phyloP scores from a whole-genome alignment of 2,888 invertebrate genomes.

The Tillus elongatus region DNA sequence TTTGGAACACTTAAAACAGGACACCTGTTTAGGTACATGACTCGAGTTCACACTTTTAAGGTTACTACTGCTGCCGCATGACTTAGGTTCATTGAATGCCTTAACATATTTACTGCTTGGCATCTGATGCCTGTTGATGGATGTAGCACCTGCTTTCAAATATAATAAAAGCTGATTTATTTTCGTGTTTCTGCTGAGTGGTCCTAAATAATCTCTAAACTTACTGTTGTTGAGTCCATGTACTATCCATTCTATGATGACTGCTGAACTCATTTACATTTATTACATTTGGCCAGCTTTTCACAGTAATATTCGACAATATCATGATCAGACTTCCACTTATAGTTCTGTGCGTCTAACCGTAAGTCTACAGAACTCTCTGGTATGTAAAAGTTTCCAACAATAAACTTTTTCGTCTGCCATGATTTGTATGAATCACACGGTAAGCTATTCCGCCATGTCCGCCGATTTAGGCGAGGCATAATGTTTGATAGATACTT shows the following conservation, averaged over 20 bases:
- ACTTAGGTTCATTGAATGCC: too few relatives aligned
- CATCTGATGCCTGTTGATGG: too few relatives aligned
- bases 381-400: conserved; percentile 7
- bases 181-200: conserved; percentile 18
- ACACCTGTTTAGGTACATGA: too few relatives aligned
- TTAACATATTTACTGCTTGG: too few relatives aligned
- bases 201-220: too few relatives aligned
- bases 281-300: conserved; percentile 21
- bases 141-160: too few relatives aligned
- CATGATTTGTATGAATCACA: conserved; percentile 8
- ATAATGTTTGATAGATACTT: too few relatives aligned
- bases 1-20: too few relatives aligned
- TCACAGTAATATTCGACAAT: conserved; percentile 22
- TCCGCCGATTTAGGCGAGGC: conserved; percentile 19
- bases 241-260: conserved; percentile 22
- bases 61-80: too few relatives aligned
- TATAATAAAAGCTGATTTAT: too few relatives aligned
- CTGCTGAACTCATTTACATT: conserved; percentile 17
- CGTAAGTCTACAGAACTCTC: conserved; percentile 8
- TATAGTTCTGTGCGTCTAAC: conserved; percentile 18
- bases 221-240: conserved; percentile 17
- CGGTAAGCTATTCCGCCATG: conserved; percentile 22
- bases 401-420: conserved; percentile 8
- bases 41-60: too few relatives aligned
- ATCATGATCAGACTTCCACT: conserved; percentile 14